These are phyloP conservation scores for Scelioninae gen. 1 DNA, from an alignment of 2,888 invertebrate genomes.

Conservation along the genomic window DNA sequence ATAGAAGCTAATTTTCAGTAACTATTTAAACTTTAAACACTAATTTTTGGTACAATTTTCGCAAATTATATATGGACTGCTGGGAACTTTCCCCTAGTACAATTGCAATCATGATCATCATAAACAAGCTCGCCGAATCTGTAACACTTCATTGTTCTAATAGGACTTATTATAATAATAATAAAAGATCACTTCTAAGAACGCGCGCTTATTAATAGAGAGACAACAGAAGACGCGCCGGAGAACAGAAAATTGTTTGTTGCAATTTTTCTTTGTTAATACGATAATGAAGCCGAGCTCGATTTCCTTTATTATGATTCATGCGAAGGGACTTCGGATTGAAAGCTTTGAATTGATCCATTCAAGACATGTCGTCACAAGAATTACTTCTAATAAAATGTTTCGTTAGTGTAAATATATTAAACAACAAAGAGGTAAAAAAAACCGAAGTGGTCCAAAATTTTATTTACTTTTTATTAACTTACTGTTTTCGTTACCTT, in stretches of 20 bases:
- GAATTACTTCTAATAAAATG: no score
- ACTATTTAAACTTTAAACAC: no score
- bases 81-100: no score
- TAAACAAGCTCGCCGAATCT: slow-evolving; percentile 22
- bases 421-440: background rate
- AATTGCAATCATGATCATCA: no score
- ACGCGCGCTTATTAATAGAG: slow-evolving; percentile 65
- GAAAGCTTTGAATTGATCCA: slow-evolving; percentile 67
- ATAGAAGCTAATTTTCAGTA: no score
- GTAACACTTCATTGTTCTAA: slow-evolving; percentile 64
- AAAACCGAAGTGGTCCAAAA: no score
- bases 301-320: slow-evolving; percentile 67
- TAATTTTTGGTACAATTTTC: no score
- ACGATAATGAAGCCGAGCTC: slow-evolving; percentile 64
- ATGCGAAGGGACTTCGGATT: slow-evolving; percentile 61
- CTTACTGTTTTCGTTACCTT: no score
- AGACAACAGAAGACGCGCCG: slow-evolving; percentile 55
- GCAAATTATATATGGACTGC: no score
- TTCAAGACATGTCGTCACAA: slow-evolving; percentile 45
- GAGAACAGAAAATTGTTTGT: slow-evolving; percentile 65
- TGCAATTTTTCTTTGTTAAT: slow-evolving; percentile 69
- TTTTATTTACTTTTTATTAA: no score
- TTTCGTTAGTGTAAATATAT: no score
- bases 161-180: slow-evolving; percentile 52
- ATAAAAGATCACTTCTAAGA: slow-evolving; percentile 62